phyloP scores from a whole-genome alignment of 2,113 vertebrate genomes.

The Corythaixoides concolor region DNA sequence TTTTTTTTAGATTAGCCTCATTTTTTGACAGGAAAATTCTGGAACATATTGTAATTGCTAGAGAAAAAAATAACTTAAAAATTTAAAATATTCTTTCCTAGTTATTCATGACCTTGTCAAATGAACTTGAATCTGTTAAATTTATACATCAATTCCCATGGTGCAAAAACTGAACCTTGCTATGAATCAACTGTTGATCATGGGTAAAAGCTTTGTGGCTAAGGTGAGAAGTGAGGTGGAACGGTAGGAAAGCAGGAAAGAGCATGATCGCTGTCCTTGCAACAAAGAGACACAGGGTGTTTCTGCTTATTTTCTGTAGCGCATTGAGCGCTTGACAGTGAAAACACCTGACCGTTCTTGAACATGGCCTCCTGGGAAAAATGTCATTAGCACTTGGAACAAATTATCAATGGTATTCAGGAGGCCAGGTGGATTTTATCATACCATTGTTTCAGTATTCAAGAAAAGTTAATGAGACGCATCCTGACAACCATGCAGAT shows the following conservation, averaged over 20 bases:
- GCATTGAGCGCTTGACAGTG: neutral
- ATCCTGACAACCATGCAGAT: neutral
- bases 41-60: neutral
- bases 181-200: neutral
- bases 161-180: neutral
- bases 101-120: neutral
- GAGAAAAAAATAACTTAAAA: neutral
- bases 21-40: neutral
- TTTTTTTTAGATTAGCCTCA: neutral
- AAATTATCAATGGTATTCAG: neutral
- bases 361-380: neutral
- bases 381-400: neutral
- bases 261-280: neutral
- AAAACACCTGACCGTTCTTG: neutral
- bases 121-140: neutral
- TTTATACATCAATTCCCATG: neutral
- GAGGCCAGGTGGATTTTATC: neutral
- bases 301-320: neutral
- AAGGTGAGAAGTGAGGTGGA: neutral
- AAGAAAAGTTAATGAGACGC: neutral
- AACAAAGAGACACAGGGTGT: neutral
- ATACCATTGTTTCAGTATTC: neutral
- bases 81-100: neutral
- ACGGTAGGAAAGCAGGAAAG: neutral
- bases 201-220: rapidly evolving